Conservation (phyloP, 1,140 invertebrate species). For the Hermetia illucens region DNA sequence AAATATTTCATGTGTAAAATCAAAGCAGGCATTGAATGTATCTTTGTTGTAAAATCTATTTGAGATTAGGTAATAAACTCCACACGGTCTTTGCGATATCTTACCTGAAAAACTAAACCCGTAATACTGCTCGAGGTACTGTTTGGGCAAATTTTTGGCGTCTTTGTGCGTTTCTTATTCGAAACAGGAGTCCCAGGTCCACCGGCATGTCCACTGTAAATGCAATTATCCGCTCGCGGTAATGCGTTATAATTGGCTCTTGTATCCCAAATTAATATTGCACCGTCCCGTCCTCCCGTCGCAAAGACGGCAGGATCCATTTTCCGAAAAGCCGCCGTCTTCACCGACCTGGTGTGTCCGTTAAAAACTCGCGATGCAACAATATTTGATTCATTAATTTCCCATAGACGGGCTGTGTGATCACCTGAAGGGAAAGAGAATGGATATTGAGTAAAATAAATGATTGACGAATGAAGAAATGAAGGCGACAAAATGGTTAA, state of each 20-base stretch:
- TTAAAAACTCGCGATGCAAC: slow-evolving; percentile 41
- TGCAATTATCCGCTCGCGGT: slow-evolving; percentile 44
- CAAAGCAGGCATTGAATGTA: background rate
- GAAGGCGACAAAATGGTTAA: background rate
- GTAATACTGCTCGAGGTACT: slow-evolving; percentile 51
- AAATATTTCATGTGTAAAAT: background rate
- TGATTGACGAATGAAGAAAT: background rate
- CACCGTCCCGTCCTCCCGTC: slow-evolving; percentile 70
- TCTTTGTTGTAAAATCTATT: background rate
- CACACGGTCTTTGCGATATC: background rate
- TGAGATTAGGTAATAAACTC: background rate
- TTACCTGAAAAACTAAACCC: slow-evolving; percentile 47
- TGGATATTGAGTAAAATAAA: slow-evolving; percentile 2
- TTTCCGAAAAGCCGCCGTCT: slow-evolving; percentile 55
- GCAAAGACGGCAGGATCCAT: slow-evolving; percentile 61
- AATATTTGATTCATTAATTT: slow-evolving; percentile 43
- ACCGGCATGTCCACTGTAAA: slow-evolving; percentile 42
- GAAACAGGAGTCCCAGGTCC: slow-evolving; percentile 34
- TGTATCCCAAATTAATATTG: slow-evolving; percentile 71
- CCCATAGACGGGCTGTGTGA: slow-evolving; percentile 62
- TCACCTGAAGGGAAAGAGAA: slow-evolving; percentile 41
- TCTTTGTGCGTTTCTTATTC: slow-evolving; percentile 29
- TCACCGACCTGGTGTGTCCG: slow-evolving; percentile 64
- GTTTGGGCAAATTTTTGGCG: slow-evolving; percentile 20
- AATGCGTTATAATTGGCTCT: slow-evolving; percentile 34